phyloP scores from a whole-genome alignment of 1,140 invertebrate species.

The Philotrypesis tridentata region DNA sequence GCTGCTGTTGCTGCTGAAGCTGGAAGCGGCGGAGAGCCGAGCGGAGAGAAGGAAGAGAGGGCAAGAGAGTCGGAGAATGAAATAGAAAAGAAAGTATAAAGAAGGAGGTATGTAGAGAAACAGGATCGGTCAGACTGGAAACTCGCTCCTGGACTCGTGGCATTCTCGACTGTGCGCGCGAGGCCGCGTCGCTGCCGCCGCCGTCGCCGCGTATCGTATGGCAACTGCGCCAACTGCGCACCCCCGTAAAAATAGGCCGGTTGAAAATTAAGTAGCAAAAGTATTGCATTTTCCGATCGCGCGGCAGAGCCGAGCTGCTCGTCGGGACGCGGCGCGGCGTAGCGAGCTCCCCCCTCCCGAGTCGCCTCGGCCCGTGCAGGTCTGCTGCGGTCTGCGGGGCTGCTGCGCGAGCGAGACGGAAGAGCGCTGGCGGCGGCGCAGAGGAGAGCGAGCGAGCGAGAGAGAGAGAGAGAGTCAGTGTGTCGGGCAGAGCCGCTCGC shows the following conservation, averaged over 20 bases:
- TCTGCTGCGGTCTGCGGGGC: no score
- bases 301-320: no score
- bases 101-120: slow-evolving; percentile 44
- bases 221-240: no score
- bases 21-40: not conserved
- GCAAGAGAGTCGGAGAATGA: slow-evolving; percentile 2
- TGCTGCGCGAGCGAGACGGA: slow-evolving; percentile 9
- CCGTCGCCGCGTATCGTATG: no score
- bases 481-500: slow-evolving; percentile 7
- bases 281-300: no score
- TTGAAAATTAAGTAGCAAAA: no score
- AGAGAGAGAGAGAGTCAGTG: slow-evolving; percentile 30
- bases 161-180: slow-evolving; percentile 47
- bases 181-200: no score
- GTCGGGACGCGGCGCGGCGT: no score
- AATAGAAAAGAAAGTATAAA: slow-evolving; percentile 41
- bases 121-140: slow-evolving; percentile 39
- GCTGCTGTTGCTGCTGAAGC: no score
- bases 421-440: not conserved
- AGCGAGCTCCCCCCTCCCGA: not conserved
- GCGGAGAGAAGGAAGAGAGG: not conserved
- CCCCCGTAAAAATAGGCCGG: no score
- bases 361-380: not conserved
- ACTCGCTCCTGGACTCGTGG: slow-evolving; percentile 32
- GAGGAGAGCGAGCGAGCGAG: no score